Conservation (phyloP, 1,140 invertebrate genomes). For the Vollenhovia emeryi region DNA sequence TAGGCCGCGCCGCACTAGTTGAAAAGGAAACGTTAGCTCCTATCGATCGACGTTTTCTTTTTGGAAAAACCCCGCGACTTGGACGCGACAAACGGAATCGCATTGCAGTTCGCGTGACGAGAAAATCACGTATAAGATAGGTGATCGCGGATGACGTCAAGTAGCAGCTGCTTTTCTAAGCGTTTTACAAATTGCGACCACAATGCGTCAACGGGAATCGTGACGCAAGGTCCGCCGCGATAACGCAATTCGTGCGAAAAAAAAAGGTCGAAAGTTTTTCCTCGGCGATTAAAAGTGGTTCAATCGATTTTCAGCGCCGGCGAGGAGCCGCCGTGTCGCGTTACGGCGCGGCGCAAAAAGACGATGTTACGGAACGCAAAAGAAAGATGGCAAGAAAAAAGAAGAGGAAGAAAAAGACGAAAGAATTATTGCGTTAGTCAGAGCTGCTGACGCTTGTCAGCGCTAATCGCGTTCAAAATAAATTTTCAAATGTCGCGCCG, state of each 20-base stretch:
- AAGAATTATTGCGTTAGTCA: conserved; percentile 25
- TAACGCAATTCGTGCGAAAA: conserved; percentile 52
- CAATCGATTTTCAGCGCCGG: conserved; percentile 20
- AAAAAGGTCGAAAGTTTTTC: conserved; percentile 42
- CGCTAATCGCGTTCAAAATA: background rate
- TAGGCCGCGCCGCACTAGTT: background rate
- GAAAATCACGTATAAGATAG: conserved; percentile 60
- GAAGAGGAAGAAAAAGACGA: background rate
- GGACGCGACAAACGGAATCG: background rate
- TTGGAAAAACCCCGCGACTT: conserved; percentile 53
- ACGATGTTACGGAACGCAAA: background rate
- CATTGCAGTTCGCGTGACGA: conserved; percentile 38
- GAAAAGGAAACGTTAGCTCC: background rate
- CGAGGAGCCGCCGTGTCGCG: background rate
- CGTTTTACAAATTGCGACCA: conserved; percentile 57
- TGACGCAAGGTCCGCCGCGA: conserved; percentile 36
- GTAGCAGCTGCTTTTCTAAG: conserved; percentile 59
- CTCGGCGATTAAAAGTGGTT: conserved; percentile 24
- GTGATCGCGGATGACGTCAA: conserved; percentile 64
- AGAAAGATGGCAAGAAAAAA: background rate
- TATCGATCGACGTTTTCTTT: conserved; percentile 41
- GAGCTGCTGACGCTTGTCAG: background rate
- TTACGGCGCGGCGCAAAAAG: conserved; percentile 1
- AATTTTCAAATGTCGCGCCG: conserved; percentile 13
- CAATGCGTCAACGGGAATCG: conserved; percentile 46